A percentile compares a stretch with the other conserved stretches of the same genome.
phyloP scores from a whole-genome alignment of 1,140 invertebrate genomes.

The Ooceraea biroi region DNA sequence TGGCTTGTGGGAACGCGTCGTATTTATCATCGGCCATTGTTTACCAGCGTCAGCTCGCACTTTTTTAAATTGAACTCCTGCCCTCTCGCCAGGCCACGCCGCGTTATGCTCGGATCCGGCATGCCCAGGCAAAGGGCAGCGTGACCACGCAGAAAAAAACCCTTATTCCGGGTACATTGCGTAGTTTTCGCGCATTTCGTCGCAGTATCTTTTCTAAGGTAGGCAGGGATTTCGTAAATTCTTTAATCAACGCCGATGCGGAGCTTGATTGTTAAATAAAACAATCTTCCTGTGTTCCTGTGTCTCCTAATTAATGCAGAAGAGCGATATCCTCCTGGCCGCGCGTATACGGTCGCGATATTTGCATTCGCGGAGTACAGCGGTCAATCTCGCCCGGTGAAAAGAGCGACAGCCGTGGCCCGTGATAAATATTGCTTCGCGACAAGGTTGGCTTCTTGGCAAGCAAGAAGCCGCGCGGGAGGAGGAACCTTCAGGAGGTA shows the following conservation, averaged over 20 bases:
- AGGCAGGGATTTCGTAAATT: too few species aligned
- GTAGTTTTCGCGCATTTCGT: not conserved
- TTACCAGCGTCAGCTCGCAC: conserved; percentile 79
- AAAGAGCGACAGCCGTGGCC: conserved; percentile 26
- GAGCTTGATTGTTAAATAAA: not conserved
- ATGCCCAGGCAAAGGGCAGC: not conserved
- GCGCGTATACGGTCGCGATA: not conserved
- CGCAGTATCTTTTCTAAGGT: too few species aligned
- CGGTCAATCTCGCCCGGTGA: conserved; percentile 45
- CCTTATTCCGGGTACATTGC: not conserved
- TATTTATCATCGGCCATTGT: conserved; percentile 85
- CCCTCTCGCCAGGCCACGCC: not conserved
- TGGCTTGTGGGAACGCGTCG: conserved; percentile 81
- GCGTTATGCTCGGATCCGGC: not conserved
- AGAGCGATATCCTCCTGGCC: not conserved
- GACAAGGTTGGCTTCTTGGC: conserved; percentile 39
- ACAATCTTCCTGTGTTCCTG: too few species aligned
- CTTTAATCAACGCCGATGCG: too few species aligned
- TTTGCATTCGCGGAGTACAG: conserved; percentile 20
- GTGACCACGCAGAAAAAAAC: not conserved
- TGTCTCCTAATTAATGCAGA: not conserved
- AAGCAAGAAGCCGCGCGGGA: conserved; percentile 18
- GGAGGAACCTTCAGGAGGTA: conserved; percentile 38
- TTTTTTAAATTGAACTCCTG: conserved; percentile 78
- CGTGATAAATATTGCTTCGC: conserved; percentile 50